A percentile compares a stretch with the other conserved stretches of the same genome.
phyloP scores from a whole-genome alignment of 2,888 invertebrate genomes.

The Macropis europaea region DNA sequence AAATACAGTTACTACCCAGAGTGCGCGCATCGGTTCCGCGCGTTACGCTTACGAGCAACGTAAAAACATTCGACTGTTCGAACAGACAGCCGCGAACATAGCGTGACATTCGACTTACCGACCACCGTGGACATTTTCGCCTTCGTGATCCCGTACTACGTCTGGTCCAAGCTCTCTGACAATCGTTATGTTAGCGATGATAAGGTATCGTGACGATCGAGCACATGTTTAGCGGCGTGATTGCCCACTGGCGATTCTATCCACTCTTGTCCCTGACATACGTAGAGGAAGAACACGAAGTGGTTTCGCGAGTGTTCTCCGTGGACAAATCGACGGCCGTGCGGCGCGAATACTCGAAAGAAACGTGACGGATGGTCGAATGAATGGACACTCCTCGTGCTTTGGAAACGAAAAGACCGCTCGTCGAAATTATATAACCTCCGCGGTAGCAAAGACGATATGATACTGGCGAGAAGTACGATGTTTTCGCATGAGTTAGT shows the following conservation, averaged over 20 bases:
- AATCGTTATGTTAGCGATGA: conserved; percentile 46
- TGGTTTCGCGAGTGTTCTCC: background rate
- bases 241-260: conserved; percentile 37
- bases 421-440: conserved; percentile 67
- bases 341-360: conserved; percentile 18
- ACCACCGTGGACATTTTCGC: conserved; percentile 69
- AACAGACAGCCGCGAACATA: conserved; percentile 27
- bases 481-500: conserved; percentile 59
- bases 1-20: background rate
- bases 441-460: conserved; percentile 36
- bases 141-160: conserved; percentile 34
- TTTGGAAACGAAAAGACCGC: conserved; percentile 53
- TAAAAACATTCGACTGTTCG: conserved; percentile 49
- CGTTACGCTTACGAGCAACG: conserved; percentile 1
- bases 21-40: conserved; percentile 1
- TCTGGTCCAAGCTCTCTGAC: conserved; percentile 35
- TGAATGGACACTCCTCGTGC: conserved; percentile 37
- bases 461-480: conserved; percentile 30
- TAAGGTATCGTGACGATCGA: conserved; percentile 38
- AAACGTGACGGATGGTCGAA: conserved; percentile 13
- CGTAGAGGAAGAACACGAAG: conserved; percentile 20
- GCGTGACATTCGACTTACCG: conserved; percentile 68
- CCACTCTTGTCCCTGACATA: conserved; percentile 40
- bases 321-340: background rate
- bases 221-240: conserved; percentile 55